Evolutionary conservation across 2,888 invertebrate genomes (phyloP).

Genomic region (Melitaea athalia): DNA sequence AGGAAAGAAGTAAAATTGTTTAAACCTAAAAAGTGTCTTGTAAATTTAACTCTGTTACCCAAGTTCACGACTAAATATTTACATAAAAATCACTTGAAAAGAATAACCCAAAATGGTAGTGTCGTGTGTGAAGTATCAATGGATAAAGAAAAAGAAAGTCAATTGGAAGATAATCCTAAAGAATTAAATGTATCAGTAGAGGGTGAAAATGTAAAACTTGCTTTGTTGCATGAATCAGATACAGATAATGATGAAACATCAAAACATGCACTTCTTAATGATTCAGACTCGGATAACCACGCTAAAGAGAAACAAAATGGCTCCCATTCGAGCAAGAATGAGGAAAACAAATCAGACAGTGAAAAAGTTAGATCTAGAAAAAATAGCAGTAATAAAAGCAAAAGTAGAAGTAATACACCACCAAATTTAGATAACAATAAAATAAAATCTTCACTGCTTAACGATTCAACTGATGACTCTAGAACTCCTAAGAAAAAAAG

Average conservation of each 20-base stretch:
- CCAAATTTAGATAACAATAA: slow-evolving; percentile 31
- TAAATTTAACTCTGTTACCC: slow-evolving; percentile 58
- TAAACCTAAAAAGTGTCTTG: slow-evolving; percentile 57
- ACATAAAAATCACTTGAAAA: slow-evolving; percentile 51
- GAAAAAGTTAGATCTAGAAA: slow-evolving; percentile 19
- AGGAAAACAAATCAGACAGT: slow-evolving; percentile 13
- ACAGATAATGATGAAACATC: slow-evolving; percentile 41
- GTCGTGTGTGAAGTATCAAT: slow-evolving; percentile 48
- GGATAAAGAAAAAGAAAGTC: slow-evolving; percentile 3
- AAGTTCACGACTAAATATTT: slow-evolving; percentile 54
- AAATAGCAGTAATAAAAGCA: slow-evolving; percentile 9
- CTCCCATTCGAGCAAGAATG: not conserved
- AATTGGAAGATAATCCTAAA: slow-evolving; percentile 12
- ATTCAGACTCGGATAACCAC: slow-evolving; percentile 49
- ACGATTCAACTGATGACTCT: slow-evolving; percentile 47
- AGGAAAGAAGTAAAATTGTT: slow-evolving; percentile 60
- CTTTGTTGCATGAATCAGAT: slow-evolving; percentile 50
- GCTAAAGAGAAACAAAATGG: slow-evolving; percentile 17
- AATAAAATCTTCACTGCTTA: slow-evolving; percentile 44
- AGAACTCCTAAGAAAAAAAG: slow-evolving; percentile 40
- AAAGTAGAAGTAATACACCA: slow-evolving; percentile 25
- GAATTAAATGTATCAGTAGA: slow-evolving; percentile 35
- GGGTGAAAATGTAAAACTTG: slow-evolving; percentile 39
- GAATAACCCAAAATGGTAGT: slow-evolving; percentile 51
- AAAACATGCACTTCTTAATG: slow-evolving; percentile 42